These are phyloP conservation scores for Machaerirhynchus nigripectus DNA, from an alignment of 2,113 vertebrate genomes.

Conservation along the genomic window DNA sequence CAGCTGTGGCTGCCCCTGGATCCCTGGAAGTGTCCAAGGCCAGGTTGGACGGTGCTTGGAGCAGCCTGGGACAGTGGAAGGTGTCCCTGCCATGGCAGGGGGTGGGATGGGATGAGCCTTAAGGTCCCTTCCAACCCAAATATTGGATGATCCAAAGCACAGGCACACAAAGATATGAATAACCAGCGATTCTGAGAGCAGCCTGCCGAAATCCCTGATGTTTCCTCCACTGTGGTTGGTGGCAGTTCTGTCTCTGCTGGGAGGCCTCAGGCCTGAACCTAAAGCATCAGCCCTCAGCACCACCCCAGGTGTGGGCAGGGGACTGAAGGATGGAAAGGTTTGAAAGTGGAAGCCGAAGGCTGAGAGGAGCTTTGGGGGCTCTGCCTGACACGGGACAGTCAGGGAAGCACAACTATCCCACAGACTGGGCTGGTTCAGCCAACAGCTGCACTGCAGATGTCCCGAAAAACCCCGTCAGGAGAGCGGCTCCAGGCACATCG, in stretches of 20 bases:
- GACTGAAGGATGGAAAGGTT: not conserved
- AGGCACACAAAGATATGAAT: not conserved
- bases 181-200: not conserved
- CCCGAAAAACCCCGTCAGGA: fast-evolving
- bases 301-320: fast-evolving
- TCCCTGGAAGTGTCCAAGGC: not conserved
- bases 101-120: fast-evolving
- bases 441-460: not conserved
- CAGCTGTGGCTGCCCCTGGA: not conserved
- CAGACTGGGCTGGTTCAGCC: not conserved
- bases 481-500: fast-evolving
- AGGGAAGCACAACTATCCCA: not conserved
- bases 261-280: not conserved
- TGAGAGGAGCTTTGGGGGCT: not conserved
- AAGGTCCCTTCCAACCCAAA: not conserved
- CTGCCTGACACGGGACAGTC: not conserved
- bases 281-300: not conserved
- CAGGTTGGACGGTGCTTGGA: fast-evolving
- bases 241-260: not conserved
- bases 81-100: not conserved
- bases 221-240: fast-evolving
- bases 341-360: not conserved
- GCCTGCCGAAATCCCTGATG: not conserved
- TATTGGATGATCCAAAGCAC: not conserved
- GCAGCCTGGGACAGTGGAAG: fast-evolving